These are phyloP conservation scores for Rhynchotus rufescens DNA, from an alignment of 2,797 vertebrate genomes.

Conservation along the genomic window DNA sequence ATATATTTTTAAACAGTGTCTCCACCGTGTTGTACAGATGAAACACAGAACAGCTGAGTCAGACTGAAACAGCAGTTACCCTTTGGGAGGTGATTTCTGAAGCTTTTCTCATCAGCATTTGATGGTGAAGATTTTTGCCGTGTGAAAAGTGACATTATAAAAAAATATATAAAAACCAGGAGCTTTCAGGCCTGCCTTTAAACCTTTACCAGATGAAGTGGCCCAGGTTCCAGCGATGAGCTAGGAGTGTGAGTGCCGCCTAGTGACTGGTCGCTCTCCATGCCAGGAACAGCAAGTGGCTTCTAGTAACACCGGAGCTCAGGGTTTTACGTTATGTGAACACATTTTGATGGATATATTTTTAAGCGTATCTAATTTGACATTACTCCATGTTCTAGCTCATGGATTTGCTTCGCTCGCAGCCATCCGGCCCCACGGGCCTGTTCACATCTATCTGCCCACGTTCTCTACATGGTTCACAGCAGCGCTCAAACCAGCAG, in stretches of 20 bases:
- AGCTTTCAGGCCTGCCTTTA: background rate
- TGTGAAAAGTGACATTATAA: fast-evolving
- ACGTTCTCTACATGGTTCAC: background rate
- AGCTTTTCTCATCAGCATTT: fast-evolving
- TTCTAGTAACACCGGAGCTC: background rate
- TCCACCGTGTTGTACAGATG: fast-evolving
- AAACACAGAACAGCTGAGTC: fast-evolving
- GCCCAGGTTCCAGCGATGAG: background rate
- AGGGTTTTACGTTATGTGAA: fast-evolving
- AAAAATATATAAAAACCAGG: too few species aligned
- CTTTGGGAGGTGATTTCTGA: fast-evolving
- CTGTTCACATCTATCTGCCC: fast-evolving
- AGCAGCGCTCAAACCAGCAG: fast-evolving
- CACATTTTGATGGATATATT: fast-evolving
- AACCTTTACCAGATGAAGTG: too few species aligned
- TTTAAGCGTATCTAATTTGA: background rate
- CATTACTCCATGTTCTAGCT: background rate
- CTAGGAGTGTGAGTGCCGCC: background rate
- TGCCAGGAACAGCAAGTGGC: fast-evolving
- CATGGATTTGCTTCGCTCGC: background rate
- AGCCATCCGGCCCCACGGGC: fast-evolving
- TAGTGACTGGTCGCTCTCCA: background rate
- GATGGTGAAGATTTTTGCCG: background rate
- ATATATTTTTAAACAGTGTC: background rate
- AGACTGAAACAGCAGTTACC: background rate